Evolutionary conservation across 1,140 invertebrate species (phyloP), one percentile per base, ranked within the genome.

Genomic region (Drosophila jambulina): DNA sequence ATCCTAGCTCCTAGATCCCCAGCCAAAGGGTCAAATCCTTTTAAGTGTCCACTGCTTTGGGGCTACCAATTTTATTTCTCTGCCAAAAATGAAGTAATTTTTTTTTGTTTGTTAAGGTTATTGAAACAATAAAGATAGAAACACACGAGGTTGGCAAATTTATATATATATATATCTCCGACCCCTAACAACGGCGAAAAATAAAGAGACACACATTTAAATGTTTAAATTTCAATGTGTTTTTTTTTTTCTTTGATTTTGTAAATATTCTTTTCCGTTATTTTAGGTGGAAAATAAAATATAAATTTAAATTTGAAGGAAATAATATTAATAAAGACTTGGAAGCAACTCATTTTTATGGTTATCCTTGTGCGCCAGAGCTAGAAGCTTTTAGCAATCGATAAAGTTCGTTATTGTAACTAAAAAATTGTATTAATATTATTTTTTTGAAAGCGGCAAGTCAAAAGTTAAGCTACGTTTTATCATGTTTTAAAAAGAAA

Each of bases 161-260:
- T 13, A 51, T 51, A 49, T 12, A 51, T 9, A 15, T 23, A 15
- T 25, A 17, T 23, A 36, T 36, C 2, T 54, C 8, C 23, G 32
- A 17, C 15, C 32, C 3, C 3, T 7, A 34, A 21, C 2, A 23
- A 21, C 19, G 23, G 34, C 15, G 5, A 56, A 23, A 23, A 56
- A 56, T 56, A 56, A 56, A 56, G n/a, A 23, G 13, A 34, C 29
- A 53, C 49, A 53, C 51, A 19, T 54, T 54, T 36, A 54, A 54
- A 54, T 54, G 32, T 54, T 34, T 0, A 53, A 19, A 21, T 19
- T 36, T 53, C 5, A 5, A 17, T 7, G 27, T 32, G 48, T 15
- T n/a, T 21, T 53, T 9, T 21, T 21, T 1, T 17, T 23, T n/a
- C n/a, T 34, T 23, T 12, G 3, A 1, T 21, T 10, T 10, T 54